A percentile compares a stretch with the other conserved stretches of the same genome.
Evolutionary conservation across 1,140 invertebrate species (phyloP).

Genomic region (Diachasmimorpha longicaudata): DNA sequence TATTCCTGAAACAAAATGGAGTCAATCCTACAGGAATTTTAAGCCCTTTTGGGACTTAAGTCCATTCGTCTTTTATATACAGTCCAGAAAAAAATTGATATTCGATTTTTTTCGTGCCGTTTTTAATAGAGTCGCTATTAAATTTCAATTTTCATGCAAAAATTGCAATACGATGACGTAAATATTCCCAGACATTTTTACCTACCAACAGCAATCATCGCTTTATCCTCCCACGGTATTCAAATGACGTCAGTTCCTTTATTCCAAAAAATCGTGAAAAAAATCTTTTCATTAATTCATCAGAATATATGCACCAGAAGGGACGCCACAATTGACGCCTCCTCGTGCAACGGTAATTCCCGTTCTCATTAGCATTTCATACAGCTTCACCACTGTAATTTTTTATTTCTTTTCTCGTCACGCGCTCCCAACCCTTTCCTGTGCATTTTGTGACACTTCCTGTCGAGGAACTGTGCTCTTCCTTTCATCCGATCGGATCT

Average conservation of each 20-base stretch:
- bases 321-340: neutral
- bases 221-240: neutral
- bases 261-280: neutral
- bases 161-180: too few species aligned
- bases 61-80: too few species aligned
- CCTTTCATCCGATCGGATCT: neutral
- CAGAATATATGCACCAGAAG: neutral
- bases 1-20: too few species aligned
- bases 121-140: too few species aligned
- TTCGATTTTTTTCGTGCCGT: too few species aligned
- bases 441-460: conserved; percentile 26
- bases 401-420: conserved; percentile 24
- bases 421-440: conserved; percentile 27
- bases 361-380: conserved; percentile 16
- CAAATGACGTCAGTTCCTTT: neutral
- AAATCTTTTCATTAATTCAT: neutral
- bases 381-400: conserved; percentile 1
- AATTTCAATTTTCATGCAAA: too few species aligned
- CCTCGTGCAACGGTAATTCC: conserved; percentile 7
- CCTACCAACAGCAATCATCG: neutral
- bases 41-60: too few species aligned
- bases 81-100: too few species aligned
- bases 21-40: too few species aligned
- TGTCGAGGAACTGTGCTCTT: neutral
- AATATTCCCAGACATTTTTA: too few species aligned